These are phyloP conservation scores for Galerucella calmariensis DNA, from an alignment of 2,888 invertebrate species.

Conservation along the genomic window DNA sequence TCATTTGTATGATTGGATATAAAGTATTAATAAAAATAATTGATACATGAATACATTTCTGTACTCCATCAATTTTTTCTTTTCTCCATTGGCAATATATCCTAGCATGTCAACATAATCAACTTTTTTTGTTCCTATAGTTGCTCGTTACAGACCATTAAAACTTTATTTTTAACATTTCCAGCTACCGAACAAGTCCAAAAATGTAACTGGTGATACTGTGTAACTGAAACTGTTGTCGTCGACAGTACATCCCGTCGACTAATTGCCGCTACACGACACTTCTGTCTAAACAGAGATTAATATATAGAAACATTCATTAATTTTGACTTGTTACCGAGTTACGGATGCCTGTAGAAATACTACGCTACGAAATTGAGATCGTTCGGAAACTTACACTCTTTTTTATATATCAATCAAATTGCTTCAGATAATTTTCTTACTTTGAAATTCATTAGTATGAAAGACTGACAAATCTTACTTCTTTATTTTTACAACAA, in stretches of 20 bases:
- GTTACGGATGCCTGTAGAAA: slow-evolving; percentile 39
- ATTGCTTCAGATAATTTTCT: not conserved
- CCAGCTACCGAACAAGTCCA: slow-evolving; percentile 26
- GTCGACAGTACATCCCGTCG: slow-evolving; percentile 59
- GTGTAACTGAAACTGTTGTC: slow-evolving; percentile 44
- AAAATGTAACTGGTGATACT: slow-evolving; percentile 21
- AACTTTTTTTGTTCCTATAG: slow-evolving; percentile 15
- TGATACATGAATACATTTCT: not conserved
- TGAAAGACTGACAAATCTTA: too few species aligned
- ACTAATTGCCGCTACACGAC: slow-evolving; percentile 63
- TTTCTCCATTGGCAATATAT: not conserved
- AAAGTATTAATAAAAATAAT: too few species aligned
- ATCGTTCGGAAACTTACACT: slow-evolving; percentile 21
- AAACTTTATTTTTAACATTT: slow-evolving; percentile 38
- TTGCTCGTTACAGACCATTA: slow-evolving; percentile 24
- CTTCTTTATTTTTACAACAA: too few species aligned
- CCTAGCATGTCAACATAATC: slow-evolving; percentile 17
- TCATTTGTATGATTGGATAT: too few species aligned
- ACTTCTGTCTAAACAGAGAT: slow-evolving; percentile 62
- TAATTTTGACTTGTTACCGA: slow-evolving; percentile 48
- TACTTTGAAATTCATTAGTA: not conserved
- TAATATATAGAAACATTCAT: slow-evolving; percentile 58
- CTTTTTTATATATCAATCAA: slow-evolving; percentile 11
- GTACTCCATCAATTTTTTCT: not conserved
- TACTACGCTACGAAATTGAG: slow-evolving; percentile 40